phyloP scores from a whole-genome alignment of 2,888 invertebrate species.

The Nasonia oneida region DNA sequence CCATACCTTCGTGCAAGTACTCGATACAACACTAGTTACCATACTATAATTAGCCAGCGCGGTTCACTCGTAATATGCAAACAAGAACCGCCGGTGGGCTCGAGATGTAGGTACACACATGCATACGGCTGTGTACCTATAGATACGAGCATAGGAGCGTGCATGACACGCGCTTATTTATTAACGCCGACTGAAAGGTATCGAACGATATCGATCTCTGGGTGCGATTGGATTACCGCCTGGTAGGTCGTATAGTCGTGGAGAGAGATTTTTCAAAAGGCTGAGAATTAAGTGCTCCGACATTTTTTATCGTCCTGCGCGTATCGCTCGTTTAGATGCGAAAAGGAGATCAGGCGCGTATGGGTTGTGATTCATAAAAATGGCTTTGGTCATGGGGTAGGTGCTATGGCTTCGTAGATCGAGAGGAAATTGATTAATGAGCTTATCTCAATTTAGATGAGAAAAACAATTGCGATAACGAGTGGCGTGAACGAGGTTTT shows the following conservation, averaged over 20 bases:
- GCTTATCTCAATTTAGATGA: conserved; percentile 43
- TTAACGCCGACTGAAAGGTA: conserved; percentile 53
- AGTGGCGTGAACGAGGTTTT: not conserved
- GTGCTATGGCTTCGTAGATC: not conserved
- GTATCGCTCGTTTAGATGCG: conserved; percentile 4
- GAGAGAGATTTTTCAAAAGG: conserved; percentile 25
- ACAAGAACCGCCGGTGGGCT: conserved; percentile 52
- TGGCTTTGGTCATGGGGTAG: conserved; percentile 15
- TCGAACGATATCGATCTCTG: conserved; percentile 51
- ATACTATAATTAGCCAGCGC: conserved; percentile 49
- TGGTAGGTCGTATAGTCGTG: not conserved
- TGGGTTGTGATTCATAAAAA: not conserved
- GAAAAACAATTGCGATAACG: conserved; percentile 31
- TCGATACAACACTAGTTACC: conserved; percentile 22
- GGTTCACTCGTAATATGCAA: conserved; percentile 58
- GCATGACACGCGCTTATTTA: conserved; percentile 49
- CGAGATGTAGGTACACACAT: not conserved
- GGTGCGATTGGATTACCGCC: conserved; percentile 48
- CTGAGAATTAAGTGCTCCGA: conserved; percentile 47
- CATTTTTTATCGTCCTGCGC: not conserved
- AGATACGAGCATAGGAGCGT: conserved; percentile 11
- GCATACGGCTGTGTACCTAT: not conserved
- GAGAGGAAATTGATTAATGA: conserved; percentile 39
- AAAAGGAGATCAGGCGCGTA: not conserved
- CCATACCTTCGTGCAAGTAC: not conserved